These are phyloP conservation scores for Ornithorhynchus anatinus DNA, from an alignment of 2,113 vertebrate species.

Conservation along the genomic window DNA sequence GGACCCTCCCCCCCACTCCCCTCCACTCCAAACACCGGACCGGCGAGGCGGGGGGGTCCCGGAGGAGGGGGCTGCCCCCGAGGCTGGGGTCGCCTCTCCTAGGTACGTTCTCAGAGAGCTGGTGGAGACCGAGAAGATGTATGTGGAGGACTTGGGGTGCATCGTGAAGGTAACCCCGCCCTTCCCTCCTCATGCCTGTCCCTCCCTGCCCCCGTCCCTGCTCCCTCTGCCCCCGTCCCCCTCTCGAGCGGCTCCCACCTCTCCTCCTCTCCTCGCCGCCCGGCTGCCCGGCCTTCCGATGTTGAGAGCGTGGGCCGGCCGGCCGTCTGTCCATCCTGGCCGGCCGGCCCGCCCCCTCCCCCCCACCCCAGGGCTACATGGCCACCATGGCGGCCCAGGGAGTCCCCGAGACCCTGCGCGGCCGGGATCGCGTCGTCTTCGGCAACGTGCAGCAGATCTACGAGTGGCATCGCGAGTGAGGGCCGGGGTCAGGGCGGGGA, in stretches of 20 bases:
- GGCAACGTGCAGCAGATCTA: constrained; percentile 94
- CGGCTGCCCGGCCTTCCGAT: not conserved
- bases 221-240: not conserved
- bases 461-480: constrained; percentile 94
- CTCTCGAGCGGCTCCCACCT: not conserved
- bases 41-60: constrained; percentile 54
- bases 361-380: constrained; percentile 81
- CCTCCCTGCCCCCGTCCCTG: not conserved
- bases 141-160: constrained; percentile 85
- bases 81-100: constrained; percentile 33
- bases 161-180: constrained; percentile 83
- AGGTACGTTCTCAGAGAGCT: constrained; percentile 91
- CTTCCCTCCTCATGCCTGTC: not conserved
- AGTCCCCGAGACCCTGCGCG: constrained; percentile 87
- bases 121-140: constrained; percentile 89
- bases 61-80: constrained; percentile 77
- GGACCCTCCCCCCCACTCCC: constrained; percentile 31
- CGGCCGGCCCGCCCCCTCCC: not conserved
- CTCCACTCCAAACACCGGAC: constrained; percentile 57
- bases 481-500: not conserved
- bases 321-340: too few relatives aligned
- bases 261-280: not conserved
- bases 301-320: not conserved
- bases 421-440: constrained; percentile 92
- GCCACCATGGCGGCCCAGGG: constrained; percentile 81